Evolutionary conservation across 2,113 vertebrate species (phyloP), one percentile per base, ranked within the genome.

Genomic region (Vulpes vulpes): DNA sequence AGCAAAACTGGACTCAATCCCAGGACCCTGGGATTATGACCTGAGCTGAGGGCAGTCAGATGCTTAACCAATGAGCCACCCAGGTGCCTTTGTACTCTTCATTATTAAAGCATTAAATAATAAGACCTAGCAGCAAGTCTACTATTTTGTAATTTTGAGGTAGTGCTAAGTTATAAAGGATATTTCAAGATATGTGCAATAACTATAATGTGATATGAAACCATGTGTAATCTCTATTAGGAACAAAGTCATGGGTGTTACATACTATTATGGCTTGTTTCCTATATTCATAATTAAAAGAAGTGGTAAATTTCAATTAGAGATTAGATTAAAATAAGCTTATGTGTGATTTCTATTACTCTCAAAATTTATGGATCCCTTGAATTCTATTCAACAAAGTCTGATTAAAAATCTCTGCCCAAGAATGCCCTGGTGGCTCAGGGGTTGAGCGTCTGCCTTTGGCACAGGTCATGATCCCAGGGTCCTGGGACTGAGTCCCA

Each of bases 381-480:
- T 82, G 35, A 96, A 82, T 88, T 96, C 49, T 88, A 35, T 10
- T 88, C 22, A 74, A 88, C 35, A 65, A 82, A 65, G 12, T 73
- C 51, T 49, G 19, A 79, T 53, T 55, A 88, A 88, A 53, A 81
- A 38, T 53, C 30, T 85, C 86, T 43, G 38, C 38, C 38, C 38
- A 43, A 43, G 38, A 43, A 43, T 43, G 38, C 38, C 38, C 38
- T 4, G 38, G 38, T 43, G 38, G 38, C 38, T 43, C 38, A 43
- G 38, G 38, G 38, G 38, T 43, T 43, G 38, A 43, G 38, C 38
- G 38, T 38, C 38, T 43, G 38, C 4, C 38, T 43, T 43, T 43
- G 38, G 38, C 38, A 43, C 38, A 43, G 38, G 38, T 43, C 38
- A 43, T 43, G 38, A 43, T 43, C 38, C 38, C 38, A 43, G 38